Base-by-base conservation (phyloP, 2,888 invertebrate genomes). In the Entomobrya multifasciata region DNA sequence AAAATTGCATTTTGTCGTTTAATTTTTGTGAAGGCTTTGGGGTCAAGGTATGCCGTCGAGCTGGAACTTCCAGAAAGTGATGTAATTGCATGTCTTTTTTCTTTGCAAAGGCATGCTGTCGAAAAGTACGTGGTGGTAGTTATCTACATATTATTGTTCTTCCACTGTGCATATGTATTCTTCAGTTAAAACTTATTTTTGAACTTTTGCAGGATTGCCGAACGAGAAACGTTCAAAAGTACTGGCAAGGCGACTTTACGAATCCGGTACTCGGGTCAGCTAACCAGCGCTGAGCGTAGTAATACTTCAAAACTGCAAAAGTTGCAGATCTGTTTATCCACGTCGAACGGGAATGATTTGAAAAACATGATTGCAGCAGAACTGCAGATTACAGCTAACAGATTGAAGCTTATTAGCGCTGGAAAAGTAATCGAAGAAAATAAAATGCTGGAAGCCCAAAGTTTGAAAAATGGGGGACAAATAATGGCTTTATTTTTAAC, bases 171-270 rank as follows among this genome's bases (percentile, higher is more conserved):
- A 17, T 41, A 41, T 20, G 30, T 36, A 30, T 36, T 60, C 25
- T 41, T 77, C 22, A 36, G n/a, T 77, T 57, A 17, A 13, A 36
- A 36, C 36, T n/a, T 20, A 20, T 22, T 25, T 11, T 10, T 25
- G 11, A 36, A n/a, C 20, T 52, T 65, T 17, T 1, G 17, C 41
- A 88, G 96, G 90, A 93, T 96, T 15, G 95, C 95, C 87, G 95
- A 96, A 27, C 94, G 95, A 88, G 94, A 94, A 3, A 94, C 94
- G 84, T 96, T 94, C 91, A 94, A 94, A 88, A 94, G 95, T 90
- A 95, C 95, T 0, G 96, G 96, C 0, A 91, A 95, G 77, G 96
- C 96, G 0, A 95, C 96, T 0, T 92, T 97, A 27, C 95, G 95
- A 92, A 93, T 97, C 0, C 95, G 95, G 90, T 93, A 95, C 1